Conservation (phyloP, 2,113 vertebrate genomes). For the Rhegmatorhina hoffmannsi region DNA sequence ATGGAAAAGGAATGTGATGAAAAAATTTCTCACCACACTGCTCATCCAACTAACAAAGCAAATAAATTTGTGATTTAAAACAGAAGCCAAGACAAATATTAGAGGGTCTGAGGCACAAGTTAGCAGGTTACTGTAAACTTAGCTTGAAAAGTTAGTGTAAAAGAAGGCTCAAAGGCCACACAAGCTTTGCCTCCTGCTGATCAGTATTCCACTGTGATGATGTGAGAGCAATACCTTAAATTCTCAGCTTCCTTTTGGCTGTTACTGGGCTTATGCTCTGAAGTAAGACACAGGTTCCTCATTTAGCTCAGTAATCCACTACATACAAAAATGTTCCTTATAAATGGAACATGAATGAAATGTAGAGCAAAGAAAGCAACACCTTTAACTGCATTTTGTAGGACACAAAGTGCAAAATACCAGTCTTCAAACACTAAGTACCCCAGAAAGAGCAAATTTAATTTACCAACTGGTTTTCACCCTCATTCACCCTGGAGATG, state of each 20-base stretch:
- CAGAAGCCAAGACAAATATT: neutral
- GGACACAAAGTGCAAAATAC: neutral
- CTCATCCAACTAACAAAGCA: neutral
- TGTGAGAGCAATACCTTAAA: neutral
- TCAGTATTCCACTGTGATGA: neutral
- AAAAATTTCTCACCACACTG: neutral
- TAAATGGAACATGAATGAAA: neutral
- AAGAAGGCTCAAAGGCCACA: neutral
- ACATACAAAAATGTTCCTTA: neutral
- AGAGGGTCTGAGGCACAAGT: neutral
- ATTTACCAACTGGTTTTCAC: neutral
- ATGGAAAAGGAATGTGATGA: neutral
- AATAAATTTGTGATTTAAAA: neutral
- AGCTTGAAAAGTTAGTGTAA: neutral
- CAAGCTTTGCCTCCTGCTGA: neutral
- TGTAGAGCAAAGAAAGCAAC: neutral
- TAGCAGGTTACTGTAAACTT: neutral
- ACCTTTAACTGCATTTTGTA: neutral
- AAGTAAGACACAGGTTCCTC: neutral
- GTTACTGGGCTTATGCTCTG: neutral
- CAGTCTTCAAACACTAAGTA: neutral
- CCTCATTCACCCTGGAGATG: neutral
- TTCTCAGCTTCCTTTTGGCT: neutral
- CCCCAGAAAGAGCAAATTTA: neutral
- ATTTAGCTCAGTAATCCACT: neutral